Evolutionary conservation across 53 echinoderm and acorn worm genomes (phyloP), one percentile per base, ranked within the genome.

Genomic region (Actinopyga echinites): DNA sequence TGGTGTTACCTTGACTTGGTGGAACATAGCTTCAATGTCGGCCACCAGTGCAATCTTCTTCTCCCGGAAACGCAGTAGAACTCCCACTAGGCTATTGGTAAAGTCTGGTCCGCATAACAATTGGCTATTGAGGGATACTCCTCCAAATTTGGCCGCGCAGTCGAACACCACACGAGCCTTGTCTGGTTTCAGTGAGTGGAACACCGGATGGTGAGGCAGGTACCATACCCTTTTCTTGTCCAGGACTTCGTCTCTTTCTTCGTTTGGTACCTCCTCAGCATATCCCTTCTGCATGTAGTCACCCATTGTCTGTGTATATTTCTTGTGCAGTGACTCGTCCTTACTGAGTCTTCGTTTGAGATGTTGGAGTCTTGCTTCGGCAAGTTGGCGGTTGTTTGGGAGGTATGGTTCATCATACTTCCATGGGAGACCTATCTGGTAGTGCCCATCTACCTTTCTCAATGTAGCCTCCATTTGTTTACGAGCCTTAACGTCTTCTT

Each of bases 401-500:
- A 86, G 57, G n/a, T 53, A 36, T 5, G 86, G 68, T 32, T 54
- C 79, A 0, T 17, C n/a, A 33, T 86, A 67, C 17, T 40, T 56
- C 80, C 86, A 79, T 56, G 80, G 86, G 12, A 86, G 69, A 0
- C 80, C 86, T 25, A 80, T 40, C 64, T 85, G 40, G 64, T 75
- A 85, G 40, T 91, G 83, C 30, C 88, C 85, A 11, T 79, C 69
- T 53, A 73, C 65, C 12, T 56, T 32, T 22, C n/a, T 56, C 13
- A 64, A 74, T 22, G 88, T 40, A 30, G 62, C 85, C 60, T 87
- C 80, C 91, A 91, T 87, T 33, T 36, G 75, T 24, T 25, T 37
- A 33, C 44, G 61, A 54, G 90, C 90, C 31, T 77, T 25, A 24
- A 43, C 61, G 53, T 87, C 90, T 57, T 91, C 91, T 8, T 87